phyloP scores from a whole-genome alignment of 2,888 invertebrate species.

The Trichacis sp. region DNA sequence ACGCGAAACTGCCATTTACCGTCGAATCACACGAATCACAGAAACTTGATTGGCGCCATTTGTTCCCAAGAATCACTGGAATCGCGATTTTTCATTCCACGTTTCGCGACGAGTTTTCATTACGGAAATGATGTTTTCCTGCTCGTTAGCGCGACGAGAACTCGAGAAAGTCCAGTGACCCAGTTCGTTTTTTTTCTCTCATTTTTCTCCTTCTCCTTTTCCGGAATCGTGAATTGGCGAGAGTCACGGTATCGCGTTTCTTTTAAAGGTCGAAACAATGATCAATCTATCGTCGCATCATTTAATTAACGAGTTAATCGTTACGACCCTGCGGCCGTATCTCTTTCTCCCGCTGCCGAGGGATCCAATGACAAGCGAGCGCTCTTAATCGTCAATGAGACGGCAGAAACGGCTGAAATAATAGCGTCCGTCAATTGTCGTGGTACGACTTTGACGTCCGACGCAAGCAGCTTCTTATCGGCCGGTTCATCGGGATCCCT shows the following conservation, averaged over 20 bases:
- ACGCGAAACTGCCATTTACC: neutral
- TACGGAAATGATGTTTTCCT: conserved; percentile 25
- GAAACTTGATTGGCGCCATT: neutral
- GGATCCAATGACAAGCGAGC: conserved; percentile 36
- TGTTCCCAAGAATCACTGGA: neutral
- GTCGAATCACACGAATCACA: neutral
- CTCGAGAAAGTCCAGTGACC: conserved; percentile 12
- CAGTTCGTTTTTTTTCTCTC: conserved; percentile 25
- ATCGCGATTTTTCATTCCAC: neutral
- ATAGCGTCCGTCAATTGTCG: conserved; percentile 39
- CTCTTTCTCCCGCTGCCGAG: conserved; percentile 35
- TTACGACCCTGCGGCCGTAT: conserved; percentile 43
- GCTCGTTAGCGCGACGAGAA: conserved; percentile 37
- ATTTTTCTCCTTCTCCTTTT: neutral
- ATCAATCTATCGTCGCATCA: conserved; percentile 48
- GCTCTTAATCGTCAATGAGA: conserved; percentile 41
- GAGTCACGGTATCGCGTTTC: conserved; percentile 22
- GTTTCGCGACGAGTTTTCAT: conserved; percentile 7
- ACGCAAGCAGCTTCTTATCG: conserved; percentile 34
- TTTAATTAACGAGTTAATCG: too few species aligned
- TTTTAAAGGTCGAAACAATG: conserved; percentile 45
- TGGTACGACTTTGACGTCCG: conserved; percentile 25
- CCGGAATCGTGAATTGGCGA: conserved; percentile 8
- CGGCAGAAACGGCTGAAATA: conserved; percentile 35
- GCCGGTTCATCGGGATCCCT: conserved; percentile 32